Evolutionary conservation across 2,888 invertebrate species (phyloP), one percentile per base, ranked within the genome.

Genomic region (Chelonus formosanus): DNA sequence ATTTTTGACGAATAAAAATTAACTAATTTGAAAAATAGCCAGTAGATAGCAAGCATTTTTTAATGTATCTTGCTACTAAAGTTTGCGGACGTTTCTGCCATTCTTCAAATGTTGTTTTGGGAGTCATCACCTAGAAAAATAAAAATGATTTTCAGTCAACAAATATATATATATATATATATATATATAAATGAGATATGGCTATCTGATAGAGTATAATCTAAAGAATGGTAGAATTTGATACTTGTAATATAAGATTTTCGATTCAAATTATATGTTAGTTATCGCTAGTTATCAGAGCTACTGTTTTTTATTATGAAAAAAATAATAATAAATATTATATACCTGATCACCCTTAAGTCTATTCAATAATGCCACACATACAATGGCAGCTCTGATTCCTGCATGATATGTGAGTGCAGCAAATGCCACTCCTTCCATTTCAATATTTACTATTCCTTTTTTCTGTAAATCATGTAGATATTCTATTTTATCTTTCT

Each of bases 401-500:
- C 96, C 95, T 5, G 97, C 97, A 83, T 95, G 94, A 82, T 95
- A 92, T 35, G 96, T 97, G 62, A 97, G 89, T 1, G 97, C 96
- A 0, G 97, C 95, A 82, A 98, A 97, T 8, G 94, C 92, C 5
- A 95, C 88, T 47, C 94, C 93, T 85, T 98, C 98, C 98, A 97
- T 97, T 86, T 98, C 98, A 76, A 98, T 97, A 85, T 98, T 98
- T 34, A 93, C 90, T 8, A 98, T 94, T 3, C 96, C 96, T 56
- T 90, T 86, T 69, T 90, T 88, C 71, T 91, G 89, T 69, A 96
- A 81, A 72, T 90, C 88, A 73, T 89, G 89, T 75, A 98, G 86
- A 82, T 95, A 98, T 56, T 91, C 91, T 89, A 94, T 90, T 85
- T 97, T 97, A 71, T 98, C 97, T n/a, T 88, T 85, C 80, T 94